These are phyloP conservation scores for Pan paniscus DNA, from an alignment of 2,113 vertebrate genomes.

Conservation along the genomic window DNA sequence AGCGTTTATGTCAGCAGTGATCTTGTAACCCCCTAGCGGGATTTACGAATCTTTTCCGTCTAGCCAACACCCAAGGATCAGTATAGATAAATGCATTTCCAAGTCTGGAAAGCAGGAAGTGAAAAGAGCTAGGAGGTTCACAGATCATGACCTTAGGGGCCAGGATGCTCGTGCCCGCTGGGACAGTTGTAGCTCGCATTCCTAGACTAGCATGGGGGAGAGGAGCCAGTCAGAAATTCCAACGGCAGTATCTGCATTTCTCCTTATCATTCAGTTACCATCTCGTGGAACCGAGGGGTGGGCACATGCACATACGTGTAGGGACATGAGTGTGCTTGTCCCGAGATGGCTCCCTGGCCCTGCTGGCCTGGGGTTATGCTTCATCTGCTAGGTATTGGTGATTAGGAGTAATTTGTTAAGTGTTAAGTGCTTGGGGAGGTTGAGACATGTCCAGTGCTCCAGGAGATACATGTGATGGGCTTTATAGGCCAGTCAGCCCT, in stretches of 20 bases:
- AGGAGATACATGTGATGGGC: fast-evolving
- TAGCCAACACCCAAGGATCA: conserved; percentile 6
- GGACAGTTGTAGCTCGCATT: not conserved
- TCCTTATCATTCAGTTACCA: fast-evolving
- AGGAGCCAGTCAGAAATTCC: not conserved
- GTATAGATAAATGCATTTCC: conserved; percentile 8
- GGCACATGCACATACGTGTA: fast-evolving
- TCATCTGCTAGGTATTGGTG: not conserved
- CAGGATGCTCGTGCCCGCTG: not conserved
- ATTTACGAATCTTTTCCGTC: not conserved
- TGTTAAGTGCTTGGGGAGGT: not conserved
- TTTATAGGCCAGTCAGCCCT: not conserved
- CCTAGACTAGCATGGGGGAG: fast-evolving
- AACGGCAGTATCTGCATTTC: not conserved
- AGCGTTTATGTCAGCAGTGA: not conserved
- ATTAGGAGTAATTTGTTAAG: not conserved
- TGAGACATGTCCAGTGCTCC: too few species aligned
- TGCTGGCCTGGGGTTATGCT: not conserved
- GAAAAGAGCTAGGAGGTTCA: not conserved
- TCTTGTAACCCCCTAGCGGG: not conserved
- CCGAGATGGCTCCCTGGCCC: not conserved
- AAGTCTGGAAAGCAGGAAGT: not conserved
- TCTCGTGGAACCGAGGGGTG: not conserved
- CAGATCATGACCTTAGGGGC: not conserved
- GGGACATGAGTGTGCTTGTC: not conserved